These are phyloP conservation scores for Harmothoe impar DNA, from an alignment of 2,888 invertebrate genomes.

Conservation along the genomic window DNA sequence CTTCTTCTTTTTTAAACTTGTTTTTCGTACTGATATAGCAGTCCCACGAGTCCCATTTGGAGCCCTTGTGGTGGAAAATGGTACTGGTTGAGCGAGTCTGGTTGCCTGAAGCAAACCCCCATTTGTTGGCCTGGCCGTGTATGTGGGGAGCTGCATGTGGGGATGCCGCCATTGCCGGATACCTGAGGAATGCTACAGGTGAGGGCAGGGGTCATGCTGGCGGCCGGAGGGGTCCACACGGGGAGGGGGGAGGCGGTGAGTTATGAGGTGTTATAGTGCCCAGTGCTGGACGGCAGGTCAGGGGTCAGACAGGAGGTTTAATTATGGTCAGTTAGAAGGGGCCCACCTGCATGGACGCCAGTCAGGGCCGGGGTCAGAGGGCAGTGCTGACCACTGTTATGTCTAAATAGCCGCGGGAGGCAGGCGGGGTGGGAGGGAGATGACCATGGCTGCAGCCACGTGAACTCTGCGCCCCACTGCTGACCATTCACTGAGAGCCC, in stretches of 20 bases:
- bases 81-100: neutral
- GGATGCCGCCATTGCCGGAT: neutral
- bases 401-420: constrained; percentile 53
- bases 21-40: too few species aligned
- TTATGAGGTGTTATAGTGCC: constrained; percentile 59
- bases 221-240: constrained; percentile 38
- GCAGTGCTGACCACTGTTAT: constrained; percentile 50
- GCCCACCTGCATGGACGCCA: constrained; percentile 28
- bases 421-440: neutral
- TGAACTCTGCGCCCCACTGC: constrained; percentile 5
- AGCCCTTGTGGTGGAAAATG: too few species aligned
- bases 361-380: constrained; percentile 13
- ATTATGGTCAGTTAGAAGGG: constrained; percentile 51
- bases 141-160: neutral
- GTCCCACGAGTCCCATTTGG: too few species aligned
- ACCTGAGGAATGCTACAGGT: constrained; percentile 28
- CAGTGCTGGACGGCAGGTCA: constrained; percentile 27
- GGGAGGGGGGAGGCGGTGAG: constrained; percentile 14
- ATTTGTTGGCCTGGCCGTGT: neutral
- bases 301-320: constrained; percentile 47
- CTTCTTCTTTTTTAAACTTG: too few species aligned
- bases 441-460: constrained; percentile 56
- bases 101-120: neutral
- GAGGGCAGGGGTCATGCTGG: neutral
- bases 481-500: constrained; percentile 20